These are phyloP conservation scores for Mallotus villosus DNA, from an alignment of 2,797 vertebrate species.

Conservation along the genomic window DNA sequence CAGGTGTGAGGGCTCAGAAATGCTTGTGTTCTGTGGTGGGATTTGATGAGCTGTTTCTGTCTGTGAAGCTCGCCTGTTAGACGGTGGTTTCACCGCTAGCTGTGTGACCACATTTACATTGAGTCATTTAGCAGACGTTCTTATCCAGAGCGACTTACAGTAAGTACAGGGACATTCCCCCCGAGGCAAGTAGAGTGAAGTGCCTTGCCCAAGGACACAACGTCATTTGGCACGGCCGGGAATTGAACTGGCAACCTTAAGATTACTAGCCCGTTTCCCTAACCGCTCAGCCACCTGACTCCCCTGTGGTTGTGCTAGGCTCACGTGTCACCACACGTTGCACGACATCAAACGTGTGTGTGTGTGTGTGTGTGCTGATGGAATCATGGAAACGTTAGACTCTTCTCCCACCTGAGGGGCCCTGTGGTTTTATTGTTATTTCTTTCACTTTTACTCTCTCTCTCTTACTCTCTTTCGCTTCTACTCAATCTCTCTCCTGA, in stretches of 20 bases:
- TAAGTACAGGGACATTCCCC: too few relatives aligned
- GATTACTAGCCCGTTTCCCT: too few relatives aligned
- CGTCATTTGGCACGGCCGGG: too few relatives aligned
- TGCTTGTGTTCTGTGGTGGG: constrained; percentile 6
- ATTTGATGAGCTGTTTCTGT: constrained; percentile 24
- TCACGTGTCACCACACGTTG: too few relatives aligned
- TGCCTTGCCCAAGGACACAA: too few relatives aligned
- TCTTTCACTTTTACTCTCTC: not conserved
- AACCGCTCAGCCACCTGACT: too few relatives aligned
- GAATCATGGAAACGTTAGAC: not conserved
- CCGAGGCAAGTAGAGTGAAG: too few relatives aligned
- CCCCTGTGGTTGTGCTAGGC: too few relatives aligned
- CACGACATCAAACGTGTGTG: too few relatives aligned
- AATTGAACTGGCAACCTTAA: too few relatives aligned
- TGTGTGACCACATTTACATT: not conserved
- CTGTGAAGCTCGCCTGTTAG: not conserved
- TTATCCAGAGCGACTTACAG: too few relatives aligned
- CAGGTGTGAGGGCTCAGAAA: not conserved
- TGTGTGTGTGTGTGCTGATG: not conserved
- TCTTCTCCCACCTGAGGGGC: not conserved
- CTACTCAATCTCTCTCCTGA: not conserved
- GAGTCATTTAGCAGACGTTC: too few relatives aligned
- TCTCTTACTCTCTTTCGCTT: not conserved
- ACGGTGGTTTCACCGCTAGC: not conserved
- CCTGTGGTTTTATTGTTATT: not conserved